Percentiles rank a stretch among this genome's conserved stretches.
Conservation (phyloP, 1,140 invertebrate genomes). For the Meteorus sp. region DNA sequence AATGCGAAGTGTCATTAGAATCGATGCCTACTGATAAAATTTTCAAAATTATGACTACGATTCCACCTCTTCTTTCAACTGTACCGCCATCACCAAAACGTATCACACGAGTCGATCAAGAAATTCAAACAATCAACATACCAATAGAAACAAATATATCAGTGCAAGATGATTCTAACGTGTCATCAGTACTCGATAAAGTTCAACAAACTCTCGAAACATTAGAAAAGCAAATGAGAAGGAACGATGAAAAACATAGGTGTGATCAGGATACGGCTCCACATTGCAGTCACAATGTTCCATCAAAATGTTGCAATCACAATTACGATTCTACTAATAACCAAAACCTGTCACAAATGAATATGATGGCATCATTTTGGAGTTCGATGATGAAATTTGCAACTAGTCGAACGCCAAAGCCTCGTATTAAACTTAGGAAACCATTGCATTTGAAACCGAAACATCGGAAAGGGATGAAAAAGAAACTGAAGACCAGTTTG, state of each 20-base stretch:
- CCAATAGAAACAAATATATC: not conserved
- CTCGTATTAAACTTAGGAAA: not conserved
- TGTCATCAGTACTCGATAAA: slow-evolving; percentile 20
- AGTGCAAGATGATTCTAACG: not conserved
- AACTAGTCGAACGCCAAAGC: not conserved
- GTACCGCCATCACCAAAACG: slow-evolving; percentile 20
- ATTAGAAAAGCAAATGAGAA: slow-evolving; percentile 35
- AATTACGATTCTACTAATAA: not conserved
- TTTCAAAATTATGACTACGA: slow-evolving; percentile 32
- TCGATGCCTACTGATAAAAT: slow-evolving; percentile 35
- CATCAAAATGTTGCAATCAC: slow-evolving; percentile 10
- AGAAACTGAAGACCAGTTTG: too few species aligned
- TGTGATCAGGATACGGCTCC: slow-evolving; percentile 13
- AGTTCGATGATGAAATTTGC: slow-evolving; percentile 18
- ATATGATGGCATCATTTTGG: slow-evolving; percentile 24
- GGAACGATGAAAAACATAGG: not conserved
- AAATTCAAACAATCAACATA: not conserved
- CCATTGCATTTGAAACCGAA: slow-evolving; percentile 1
- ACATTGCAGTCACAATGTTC: slow-evolving; percentile 9
- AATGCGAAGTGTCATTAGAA: slow-evolving; percentile 31
- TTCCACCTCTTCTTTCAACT: slow-evolving; percentile 27
- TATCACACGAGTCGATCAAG: not conserved
- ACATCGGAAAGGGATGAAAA: not conserved
- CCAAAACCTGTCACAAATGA: not conserved
- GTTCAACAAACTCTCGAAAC: slow-evolving; percentile 31